Evolutionary conservation across 2,113 vertebrate species (phyloP).

Genomic region (Antigone vipio): DNA sequence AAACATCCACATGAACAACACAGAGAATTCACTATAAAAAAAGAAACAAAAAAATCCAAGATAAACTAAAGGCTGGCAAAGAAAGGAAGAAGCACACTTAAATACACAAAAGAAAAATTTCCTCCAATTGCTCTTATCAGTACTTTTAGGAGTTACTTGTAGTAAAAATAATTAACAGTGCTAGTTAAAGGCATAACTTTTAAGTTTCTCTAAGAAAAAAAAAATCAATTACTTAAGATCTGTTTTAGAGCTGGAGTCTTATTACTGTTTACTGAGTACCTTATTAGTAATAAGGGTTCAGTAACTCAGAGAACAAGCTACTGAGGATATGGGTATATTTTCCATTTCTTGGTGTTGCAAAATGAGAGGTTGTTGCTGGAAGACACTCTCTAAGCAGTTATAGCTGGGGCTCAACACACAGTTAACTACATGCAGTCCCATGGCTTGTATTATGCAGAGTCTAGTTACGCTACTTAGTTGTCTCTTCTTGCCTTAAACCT

Average conservation of each 20-base stretch:
- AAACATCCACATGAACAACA: background rate
- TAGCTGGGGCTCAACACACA: background rate
- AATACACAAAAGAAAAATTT: background rate
- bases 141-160: background rate
- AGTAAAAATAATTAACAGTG: background rate
- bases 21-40: background rate
- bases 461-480: rapidly evolving
- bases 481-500: background rate
- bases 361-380: background rate
- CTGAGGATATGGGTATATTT: background rate
- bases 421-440: background rate
- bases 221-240: background rate
- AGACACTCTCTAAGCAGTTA: background rate
- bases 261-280: background rate
- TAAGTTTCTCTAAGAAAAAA: background rate
- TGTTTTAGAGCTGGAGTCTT: background rate
- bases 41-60: background rate
- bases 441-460: background rate
- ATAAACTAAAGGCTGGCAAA: background rate
- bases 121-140: background rate
- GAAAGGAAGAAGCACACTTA: background rate
- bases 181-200: background rate
- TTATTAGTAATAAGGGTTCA: background rate
- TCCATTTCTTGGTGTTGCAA: background rate
- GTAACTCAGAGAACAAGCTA: background rate